Conservation (phyloP, 35 echinoderm and acorn worm genomes). For the Amphiura filiformis region DNA sequence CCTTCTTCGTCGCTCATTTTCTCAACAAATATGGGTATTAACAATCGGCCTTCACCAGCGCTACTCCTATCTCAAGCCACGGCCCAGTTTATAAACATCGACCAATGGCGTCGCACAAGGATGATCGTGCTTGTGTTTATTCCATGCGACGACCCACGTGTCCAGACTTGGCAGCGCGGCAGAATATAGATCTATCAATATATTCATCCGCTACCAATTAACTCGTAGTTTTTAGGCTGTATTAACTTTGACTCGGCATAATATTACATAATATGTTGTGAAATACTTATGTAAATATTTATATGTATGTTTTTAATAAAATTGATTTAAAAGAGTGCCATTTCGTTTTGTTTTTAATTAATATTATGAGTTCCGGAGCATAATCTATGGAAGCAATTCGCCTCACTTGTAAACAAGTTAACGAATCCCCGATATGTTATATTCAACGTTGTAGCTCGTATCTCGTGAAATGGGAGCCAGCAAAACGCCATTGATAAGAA, state of each 20-base stretch:
- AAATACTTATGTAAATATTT: no score
- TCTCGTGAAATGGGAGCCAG: background rate
- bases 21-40: background rate
- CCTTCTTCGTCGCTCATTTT: background rate
- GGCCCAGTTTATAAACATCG: background rate
- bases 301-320: no score
- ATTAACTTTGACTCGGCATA: no score
- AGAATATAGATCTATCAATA: background rate
- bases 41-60: background rate
- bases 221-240: no score
- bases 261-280: no score
- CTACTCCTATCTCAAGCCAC: background rate
- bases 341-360: background rate
- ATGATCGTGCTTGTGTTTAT: background rate
- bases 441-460: background rate
- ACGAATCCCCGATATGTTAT: background rate
- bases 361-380: background rate
- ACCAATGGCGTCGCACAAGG: background rate
- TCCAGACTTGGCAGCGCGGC: constrained; percentile 6
- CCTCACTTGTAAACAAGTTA: constrained; percentile 7
- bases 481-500: background rate
- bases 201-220: background rate
- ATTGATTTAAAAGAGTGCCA: background rate
- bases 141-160: background rate
- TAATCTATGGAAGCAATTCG: background rate